Evolutionary conservation across 1,140 invertebrate species (phyloP).

Genomic region (Tetramorium simillimum): DNA sequence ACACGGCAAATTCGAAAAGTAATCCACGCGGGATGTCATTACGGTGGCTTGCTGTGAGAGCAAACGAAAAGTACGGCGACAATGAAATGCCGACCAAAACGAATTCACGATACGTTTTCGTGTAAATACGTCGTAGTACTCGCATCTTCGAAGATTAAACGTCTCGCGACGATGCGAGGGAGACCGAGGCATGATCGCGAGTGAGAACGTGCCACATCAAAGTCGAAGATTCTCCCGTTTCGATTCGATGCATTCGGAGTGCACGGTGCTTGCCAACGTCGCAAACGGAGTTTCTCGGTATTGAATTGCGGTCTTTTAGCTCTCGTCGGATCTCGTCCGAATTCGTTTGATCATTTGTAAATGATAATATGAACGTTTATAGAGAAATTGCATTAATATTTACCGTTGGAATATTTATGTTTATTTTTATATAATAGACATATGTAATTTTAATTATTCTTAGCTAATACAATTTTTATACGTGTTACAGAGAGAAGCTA

Average conservation of each 20-base stretch:
- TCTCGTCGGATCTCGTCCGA: neutral
- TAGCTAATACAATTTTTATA: constrained; percentile 6
- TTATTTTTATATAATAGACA: neutral
- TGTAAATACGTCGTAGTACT: constrained; percentile 36
- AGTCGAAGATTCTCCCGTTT: constrained; percentile 36
- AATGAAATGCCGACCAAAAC: neutral
- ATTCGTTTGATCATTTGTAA: neutral
- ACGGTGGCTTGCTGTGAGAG: constrained; percentile 37
- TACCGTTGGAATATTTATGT: neutral
- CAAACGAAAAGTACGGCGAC: constrained; percentile 60
- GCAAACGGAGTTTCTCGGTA: constrained; percentile 41
- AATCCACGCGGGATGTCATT: constrained; percentile 41
- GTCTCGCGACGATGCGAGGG: constrained; percentile 4
- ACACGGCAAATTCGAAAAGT: constrained; percentile 15
- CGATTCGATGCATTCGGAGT: constrained; percentile 22
- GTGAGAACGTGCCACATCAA: constrained; percentile 29
- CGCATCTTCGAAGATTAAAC: constrained; percentile 57
- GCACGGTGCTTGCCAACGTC: constrained; percentile 2
- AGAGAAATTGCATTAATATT: neutral
- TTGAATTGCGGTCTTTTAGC: neutral
- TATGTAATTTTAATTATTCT: neutral
- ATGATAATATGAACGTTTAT: neutral
- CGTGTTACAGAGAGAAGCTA: neutral
- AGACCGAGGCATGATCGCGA: neutral
- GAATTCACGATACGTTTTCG: constrained; percentile 69